Evolutionary conservation across 2,888 invertebrate genomes (phyloP).

Genomic region (Metopia argyrocephala): DNA sequence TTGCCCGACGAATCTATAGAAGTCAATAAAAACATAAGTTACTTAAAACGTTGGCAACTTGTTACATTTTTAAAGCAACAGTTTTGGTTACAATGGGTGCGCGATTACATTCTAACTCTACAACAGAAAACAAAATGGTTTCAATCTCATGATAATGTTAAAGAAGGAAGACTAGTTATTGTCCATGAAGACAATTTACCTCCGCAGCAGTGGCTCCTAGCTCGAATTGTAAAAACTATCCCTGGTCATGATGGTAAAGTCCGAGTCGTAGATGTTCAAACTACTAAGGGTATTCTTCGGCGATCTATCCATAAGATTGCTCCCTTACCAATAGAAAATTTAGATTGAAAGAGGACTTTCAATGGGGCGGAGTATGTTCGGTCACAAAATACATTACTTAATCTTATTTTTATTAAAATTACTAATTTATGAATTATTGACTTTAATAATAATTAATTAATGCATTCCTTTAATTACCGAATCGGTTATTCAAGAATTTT

Average conservation of each 20-base stretch:
- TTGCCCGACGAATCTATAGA: conserved; percentile 43
- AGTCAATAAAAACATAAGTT: conserved; percentile 12
- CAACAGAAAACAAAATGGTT: conserved; percentile 52
- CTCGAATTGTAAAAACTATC: conserved; percentile 30
- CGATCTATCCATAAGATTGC: conserved; percentile 45
- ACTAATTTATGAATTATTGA: too few relatives aligned
- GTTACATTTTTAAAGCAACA: conserved; percentile 54
- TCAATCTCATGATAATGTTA: conserved; percentile 37
- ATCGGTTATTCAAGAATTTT: too few relatives aligned
- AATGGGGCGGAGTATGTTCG: conserved; percentile 44
- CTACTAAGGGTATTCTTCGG: conserved; percentile 27
- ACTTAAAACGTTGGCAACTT: conserved; percentile 50
- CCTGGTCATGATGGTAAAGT: conserved; percentile 51
- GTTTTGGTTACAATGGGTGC: conserved; percentile 56
- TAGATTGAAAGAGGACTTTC: conserved; percentile 25
- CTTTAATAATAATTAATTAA: too few relatives aligned
- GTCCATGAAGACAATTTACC: conserved; percentile 59
- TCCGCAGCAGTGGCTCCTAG: conserved; percentile 58
- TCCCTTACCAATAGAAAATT: conserved; percentile 18
- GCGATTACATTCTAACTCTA: conserved; percentile 51
- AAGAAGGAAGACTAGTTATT: conserved; percentile 51
- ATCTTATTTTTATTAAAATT: too few relatives aligned
- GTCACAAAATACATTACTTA: too few relatives aligned
- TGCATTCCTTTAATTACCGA: too few relatives aligned
- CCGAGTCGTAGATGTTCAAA: conserved; percentile 51